Base-by-base conservation (phyloP, 2,113 vertebrate genomes). In the Odontesthes bonariensis region DNA sequence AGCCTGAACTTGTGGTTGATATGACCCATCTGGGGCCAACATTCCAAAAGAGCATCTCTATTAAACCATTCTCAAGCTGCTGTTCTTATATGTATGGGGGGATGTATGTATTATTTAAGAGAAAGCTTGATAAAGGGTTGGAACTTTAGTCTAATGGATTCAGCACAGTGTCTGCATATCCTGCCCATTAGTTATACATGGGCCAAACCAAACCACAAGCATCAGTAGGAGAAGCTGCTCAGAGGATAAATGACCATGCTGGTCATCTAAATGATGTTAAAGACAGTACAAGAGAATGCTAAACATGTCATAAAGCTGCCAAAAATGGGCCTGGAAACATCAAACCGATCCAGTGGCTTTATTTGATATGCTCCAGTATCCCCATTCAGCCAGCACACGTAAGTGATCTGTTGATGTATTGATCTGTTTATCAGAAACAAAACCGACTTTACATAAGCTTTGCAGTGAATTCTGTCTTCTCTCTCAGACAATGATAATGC, bases 101-200 rank as follows among this genome's bases (percentile, higher is more conserved):
- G 31, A 12, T 19, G 44, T 63, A 56, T 90, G 54, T 87, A 87
- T 89, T 83, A 90, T 89, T 90, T 78, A 91, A 66, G 73, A 51
- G 59, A 44, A 31, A 59, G 75, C 46, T 62, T 67, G 61, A 66
- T 31, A 64, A 73, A 78, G 73, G 85, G 51, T 31, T 84, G 46
- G 42, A 54, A 38, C 47, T 46, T 53, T 71, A 58, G 75, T 85
- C 75, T 88, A 84, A 91, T 84, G 87, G 83, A 83, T 42, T 77
- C 61, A 66, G 38, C 58, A 62, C 59, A 55, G 57, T 53, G 73
- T 40, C 35, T 38, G 65, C 27, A 65, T 38, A 65, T 59, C 78
- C 58, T 73, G 3, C 76, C 86, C 85, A 90, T 88, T 54, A 80
- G 83, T 85, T 79, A 85, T 88, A 67, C 52, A 88, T 82, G 82